These are phyloP conservation scores for Apteryx owenii DNA, from an alignment of 2,113 vertebrate genomes.

Conservation along the genomic window DNA sequence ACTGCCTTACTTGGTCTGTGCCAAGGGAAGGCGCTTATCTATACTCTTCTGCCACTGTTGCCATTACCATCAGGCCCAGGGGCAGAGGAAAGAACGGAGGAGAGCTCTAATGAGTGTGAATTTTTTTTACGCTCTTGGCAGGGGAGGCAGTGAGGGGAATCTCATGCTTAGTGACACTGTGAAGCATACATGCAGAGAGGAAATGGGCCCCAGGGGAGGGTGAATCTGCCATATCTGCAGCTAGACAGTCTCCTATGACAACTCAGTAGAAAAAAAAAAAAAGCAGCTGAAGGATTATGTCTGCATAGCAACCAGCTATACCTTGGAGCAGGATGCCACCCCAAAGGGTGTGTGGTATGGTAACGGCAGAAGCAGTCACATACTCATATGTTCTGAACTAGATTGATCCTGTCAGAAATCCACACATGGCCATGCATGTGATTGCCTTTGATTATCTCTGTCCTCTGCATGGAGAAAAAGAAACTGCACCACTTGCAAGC, in stretches of 20 bases:
- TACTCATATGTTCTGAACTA: background rate
- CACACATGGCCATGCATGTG: background rate
- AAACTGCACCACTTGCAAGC: background rate
- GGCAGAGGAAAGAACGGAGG: background rate
- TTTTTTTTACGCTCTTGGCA: background rate
- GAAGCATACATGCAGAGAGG: background rate
- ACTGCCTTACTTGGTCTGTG: background rate
- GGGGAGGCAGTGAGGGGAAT: background rate
- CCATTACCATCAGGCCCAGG: background rate
- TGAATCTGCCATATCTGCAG: background rate
- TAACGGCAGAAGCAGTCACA: background rate
- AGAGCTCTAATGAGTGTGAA: background rate
- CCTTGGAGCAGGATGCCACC: background rate
- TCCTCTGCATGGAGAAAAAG: background rate
- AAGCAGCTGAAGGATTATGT: background rate
- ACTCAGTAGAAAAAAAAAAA: background rate
- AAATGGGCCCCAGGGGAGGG: background rate
- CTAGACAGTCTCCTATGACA: conserved; percentile 22
- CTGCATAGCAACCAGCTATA: background rate
- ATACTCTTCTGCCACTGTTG: background rate
- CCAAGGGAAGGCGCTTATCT: background rate
- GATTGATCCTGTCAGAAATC: background rate
- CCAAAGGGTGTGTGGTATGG: background rate
- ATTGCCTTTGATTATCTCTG: background rate
- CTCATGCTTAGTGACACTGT: background rate